Percentiles rank a stretch among this genome's conserved stretches.
Conservation (phyloP, 2,888 invertebrate species). For the Drosophila lacicola region DNA sequence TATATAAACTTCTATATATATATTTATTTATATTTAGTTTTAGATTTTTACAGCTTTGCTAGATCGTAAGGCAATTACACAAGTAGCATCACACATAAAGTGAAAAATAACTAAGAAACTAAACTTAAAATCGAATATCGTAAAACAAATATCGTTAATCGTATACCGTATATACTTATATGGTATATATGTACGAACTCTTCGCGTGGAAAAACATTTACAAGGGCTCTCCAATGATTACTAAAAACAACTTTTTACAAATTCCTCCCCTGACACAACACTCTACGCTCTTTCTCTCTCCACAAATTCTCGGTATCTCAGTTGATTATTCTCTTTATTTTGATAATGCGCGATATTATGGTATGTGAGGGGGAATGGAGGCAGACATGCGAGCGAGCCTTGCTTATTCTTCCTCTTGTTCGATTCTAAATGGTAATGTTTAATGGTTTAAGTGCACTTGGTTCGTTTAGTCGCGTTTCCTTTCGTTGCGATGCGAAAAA, state of each 20-base stretch:
- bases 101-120: constrained; percentile 45
- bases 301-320: constrained; percentile 18
- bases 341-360: constrained; percentile 33
- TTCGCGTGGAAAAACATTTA: constrained; percentile 61
- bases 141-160: constrained; percentile 8
- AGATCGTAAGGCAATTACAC: constrained; percentile 57
- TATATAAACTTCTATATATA: constrained; percentile 10
- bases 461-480: constrained; percentile 47
- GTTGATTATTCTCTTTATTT: constrained; percentile 45
- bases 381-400: constrained; percentile 50
- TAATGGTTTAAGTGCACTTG: constrained; percentile 70
- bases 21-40: constrained; percentile 7
- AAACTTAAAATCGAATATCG: constrained; percentile 24
- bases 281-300: constrained; percentile 4
- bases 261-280: constrained; percentile 10
- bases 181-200: constrained; percentile 10
- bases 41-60: constrained; percentile 72
- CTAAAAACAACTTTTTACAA: constrained; percentile 75
- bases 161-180: constrained; percentile 20
- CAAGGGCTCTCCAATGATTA: constrained; percentile 65
- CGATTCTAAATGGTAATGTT: constrained; percentile 38
- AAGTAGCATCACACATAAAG: constrained; percentile 74
- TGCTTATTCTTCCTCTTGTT: constrained; percentile 18
- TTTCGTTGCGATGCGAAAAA: constrained; percentile 41
- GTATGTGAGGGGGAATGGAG: constrained; percentile 29